Conservation (phyloP, 2,888 invertebrate species). For the Dasypogon diadema region DNA sequence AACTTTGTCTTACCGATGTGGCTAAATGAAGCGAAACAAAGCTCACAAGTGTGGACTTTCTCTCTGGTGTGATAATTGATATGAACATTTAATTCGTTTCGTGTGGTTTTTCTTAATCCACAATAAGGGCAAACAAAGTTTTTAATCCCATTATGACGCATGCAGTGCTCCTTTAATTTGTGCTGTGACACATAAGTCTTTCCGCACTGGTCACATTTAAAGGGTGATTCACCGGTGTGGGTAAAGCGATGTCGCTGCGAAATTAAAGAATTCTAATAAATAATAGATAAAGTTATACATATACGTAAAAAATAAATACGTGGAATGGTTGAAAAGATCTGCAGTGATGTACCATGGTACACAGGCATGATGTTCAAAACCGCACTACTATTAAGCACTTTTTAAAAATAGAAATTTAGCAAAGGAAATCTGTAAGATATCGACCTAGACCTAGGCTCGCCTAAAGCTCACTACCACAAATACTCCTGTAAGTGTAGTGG, state of each 20-base stretch:
- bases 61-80: slow-evolving; percentile 51
- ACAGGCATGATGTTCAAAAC: no score
- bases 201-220: slow-evolving; percentile 18
- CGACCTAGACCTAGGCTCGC: no score
- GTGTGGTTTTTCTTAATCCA: slow-evolving; percentile 52
- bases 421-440: no score
- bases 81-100: slow-evolving; percentile 49
- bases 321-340: neutral
- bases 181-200: slow-evolving; percentile 52
- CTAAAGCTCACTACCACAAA: no score
- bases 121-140: slow-evolving; percentile 44
- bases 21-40: slow-evolving; percentile 46
- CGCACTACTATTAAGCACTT: no score
- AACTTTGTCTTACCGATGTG: slow-evolving; percentile 50
- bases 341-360: no score
- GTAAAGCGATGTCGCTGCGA: slow-evolving; percentile 52
- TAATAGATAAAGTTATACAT: neutral
- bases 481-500: no score
- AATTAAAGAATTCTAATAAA: no score
- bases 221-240: slow-evolving; percentile 53
- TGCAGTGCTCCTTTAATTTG: slow-evolving; percentile 55
- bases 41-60: slow-evolving; percentile 50
- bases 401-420: no score
- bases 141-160: slow-evolving; percentile 56
- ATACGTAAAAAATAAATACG: neutral